A percentile compares a stretch with the other conserved stretches of the same genome.
Evolutionary conservation across 2,113 vertebrate genomes (phyloP).

Genomic region (Gavia stellata): DNA sequence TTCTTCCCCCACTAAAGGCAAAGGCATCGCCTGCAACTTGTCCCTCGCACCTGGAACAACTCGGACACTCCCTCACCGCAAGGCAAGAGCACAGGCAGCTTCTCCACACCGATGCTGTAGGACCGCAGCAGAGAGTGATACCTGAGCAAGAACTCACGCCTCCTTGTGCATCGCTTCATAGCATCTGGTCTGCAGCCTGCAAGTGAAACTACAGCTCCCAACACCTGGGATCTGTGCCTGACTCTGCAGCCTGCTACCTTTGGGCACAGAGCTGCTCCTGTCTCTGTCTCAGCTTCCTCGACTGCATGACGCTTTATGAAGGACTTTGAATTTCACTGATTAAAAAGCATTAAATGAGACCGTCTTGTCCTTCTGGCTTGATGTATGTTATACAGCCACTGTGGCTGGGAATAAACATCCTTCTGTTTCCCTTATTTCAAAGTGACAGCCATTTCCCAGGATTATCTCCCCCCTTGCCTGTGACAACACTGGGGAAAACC

Average conservation of each 20-base stretch:
- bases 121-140: background rate
- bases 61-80: rapidly evolving
- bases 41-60: rapidly evolving
- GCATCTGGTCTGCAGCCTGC: background rate
- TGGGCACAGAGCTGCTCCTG: background rate
- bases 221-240: background rate
- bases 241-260: background rate
- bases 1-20: background rate
- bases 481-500: background rate
- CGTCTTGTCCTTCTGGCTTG: background rate
- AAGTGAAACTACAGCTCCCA: background rate
- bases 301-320: rapidly evolving
- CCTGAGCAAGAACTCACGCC: background rate
- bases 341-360: background rate
- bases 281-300: background rate
- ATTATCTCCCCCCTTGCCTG: background rate
- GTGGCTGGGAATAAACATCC: background rate
- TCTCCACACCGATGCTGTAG: background rate
- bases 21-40: background rate
- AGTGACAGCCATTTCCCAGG: background rate
- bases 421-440: background rate
- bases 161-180: rapidly evolving
- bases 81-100: background rate
- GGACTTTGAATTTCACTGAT: background rate
- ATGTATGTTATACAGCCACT: background rate